phyloP scores from a whole-genome alignment of 2,113 vertebrate species.

The Oreochromis tanganicae region DNA sequence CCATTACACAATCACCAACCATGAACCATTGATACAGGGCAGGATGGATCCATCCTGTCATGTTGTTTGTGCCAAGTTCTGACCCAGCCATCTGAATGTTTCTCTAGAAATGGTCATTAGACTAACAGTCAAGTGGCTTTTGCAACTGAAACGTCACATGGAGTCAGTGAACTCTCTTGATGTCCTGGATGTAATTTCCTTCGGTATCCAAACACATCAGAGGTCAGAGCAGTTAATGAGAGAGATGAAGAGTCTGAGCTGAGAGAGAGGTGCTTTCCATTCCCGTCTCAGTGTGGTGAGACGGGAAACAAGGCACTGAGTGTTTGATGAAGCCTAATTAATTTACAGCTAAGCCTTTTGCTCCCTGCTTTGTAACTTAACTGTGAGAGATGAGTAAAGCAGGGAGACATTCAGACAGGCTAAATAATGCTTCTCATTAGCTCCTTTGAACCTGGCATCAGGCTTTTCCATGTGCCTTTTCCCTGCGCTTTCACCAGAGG shows the following conservation, averaged over 20 bases:
- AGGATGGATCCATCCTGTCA: background rate
- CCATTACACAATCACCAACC: background rate
- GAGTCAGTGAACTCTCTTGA: background rate
- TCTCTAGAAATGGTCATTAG: background rate
- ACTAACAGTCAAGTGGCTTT: background rate
- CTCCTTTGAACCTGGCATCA: background rate
- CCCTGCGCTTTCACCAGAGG: background rate
- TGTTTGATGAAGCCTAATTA: constrained; percentile 4
- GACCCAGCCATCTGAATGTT: background rate
- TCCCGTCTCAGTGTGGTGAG: background rate
- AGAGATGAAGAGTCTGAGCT: background rate
- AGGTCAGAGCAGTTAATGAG: constrained; percentile 12
- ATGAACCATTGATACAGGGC: accelerated
- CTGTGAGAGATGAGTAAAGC: constrained; percentile 8
- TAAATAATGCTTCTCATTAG: background rate
- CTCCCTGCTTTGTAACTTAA: background rate
- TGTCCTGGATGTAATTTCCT: background rate
- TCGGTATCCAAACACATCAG: background rate
- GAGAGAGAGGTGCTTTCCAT: background rate
- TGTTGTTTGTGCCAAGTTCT: background rate
- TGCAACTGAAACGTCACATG: background rate
- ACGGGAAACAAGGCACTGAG: background rate
- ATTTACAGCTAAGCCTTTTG: background rate
- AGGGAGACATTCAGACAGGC: background rate
- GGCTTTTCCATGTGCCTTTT: background rate